These are phyloP conservation scores for Lypha dubia DNA, from an alignment of 2,888 invertebrate genomes.

Conservation along the genomic window DNA sequence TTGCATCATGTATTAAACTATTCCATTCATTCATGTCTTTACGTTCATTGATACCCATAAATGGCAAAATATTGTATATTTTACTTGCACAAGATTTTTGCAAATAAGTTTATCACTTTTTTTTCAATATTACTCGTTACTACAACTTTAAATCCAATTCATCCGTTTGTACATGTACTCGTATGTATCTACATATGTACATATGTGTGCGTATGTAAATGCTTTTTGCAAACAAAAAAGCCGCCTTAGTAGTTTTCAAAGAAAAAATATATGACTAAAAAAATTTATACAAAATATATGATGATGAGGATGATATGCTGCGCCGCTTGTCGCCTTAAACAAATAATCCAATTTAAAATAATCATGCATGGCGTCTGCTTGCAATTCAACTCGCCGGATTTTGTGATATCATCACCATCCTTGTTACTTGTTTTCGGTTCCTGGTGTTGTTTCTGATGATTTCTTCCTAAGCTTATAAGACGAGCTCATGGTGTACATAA, in stretches of 20 bases:
- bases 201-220: not conserved
- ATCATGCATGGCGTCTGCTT: slow-evolving; percentile 72
- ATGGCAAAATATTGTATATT: slow-evolving; percentile 59
- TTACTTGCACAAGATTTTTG: not conserved
- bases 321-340: slow-evolving; percentile 69
- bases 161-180: slow-evolving; percentile 42
- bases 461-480: slow-evolving; percentile 58
- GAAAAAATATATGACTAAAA: not conserved
- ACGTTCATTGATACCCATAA: slow-evolving; percentile 61
- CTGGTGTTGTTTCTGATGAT: slow-evolving; percentile 35
- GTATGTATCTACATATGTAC: no score
- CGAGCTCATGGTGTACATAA: slow-evolving; percentile 55
- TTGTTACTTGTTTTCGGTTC: slow-evolving; percentile 2
- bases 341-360: slow-evolving; percentile 75
- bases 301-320: slow-evolving; percentile 64
- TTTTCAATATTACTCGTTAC: slow-evolving; percentile 36
- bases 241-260: slow-evolving; percentile 42
- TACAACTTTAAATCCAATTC: slow-evolving; percentile 43
- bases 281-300: slow-evolving; percentile 14
- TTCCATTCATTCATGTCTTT: slow-evolving; percentile 28
- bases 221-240: slow-evolving; percentile 30
- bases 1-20: no score
- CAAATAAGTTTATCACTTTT: not conserved
- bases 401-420: slow-evolving; percentile 25
- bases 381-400: slow-evolving; percentile 48